Evolutionary conservation across 2,113 vertebrate genomes (phyloP).

Genomic region (Trematocara nigrifrons): DNA sequence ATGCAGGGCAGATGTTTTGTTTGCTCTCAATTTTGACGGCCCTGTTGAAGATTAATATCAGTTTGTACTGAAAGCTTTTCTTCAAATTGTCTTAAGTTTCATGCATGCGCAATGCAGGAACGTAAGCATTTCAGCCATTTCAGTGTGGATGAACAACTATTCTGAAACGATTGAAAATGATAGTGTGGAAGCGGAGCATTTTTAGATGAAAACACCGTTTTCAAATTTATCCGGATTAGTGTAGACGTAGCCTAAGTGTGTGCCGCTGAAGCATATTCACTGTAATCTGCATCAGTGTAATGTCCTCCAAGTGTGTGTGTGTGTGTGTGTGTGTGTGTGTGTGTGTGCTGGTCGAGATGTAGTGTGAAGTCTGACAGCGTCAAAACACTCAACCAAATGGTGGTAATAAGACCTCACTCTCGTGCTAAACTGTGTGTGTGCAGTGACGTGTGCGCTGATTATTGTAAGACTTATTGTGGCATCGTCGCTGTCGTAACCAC

Average conservation of each 20-base stretch:
- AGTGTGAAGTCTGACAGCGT: conserved; percentile 35
- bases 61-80: neutral
- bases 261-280: neutral
- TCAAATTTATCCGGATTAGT: neutral
- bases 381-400: conserved; percentile 50
- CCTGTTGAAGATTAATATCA: neutral
- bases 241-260: neutral
- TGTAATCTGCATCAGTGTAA: neutral
- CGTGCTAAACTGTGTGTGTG: neutral
- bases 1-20: neutral
- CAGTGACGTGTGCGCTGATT: neutral
- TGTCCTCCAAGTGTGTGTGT: neutral
- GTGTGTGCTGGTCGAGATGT: neutral
- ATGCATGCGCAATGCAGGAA: neutral
- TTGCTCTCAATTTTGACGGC: neutral
- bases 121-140: neutral
- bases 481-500: neutral
- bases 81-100: neutral
- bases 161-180: neutral
- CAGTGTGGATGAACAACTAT: neutral
- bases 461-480: neutral
- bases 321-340: neutral
- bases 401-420: conserved; percentile 27
- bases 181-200: neutral
- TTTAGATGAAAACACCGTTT: neutral